These are phyloP conservation scores for Leucoptera coffeella DNA, from an alignment of 2,888 invertebrate species.

Conservation along the genomic window DNA sequence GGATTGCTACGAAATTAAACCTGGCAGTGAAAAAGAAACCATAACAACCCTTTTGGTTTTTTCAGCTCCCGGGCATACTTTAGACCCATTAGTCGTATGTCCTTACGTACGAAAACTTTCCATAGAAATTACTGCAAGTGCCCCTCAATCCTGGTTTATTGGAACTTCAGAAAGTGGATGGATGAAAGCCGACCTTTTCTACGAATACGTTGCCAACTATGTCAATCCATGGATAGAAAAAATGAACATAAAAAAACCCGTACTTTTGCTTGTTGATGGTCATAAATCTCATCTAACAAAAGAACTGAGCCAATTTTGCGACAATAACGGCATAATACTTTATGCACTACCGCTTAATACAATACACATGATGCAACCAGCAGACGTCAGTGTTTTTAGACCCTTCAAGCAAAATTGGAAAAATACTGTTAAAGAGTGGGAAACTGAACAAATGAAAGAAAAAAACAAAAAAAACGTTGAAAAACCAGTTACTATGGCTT, in stretches of 20 bases:
- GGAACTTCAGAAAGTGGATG: background rate
- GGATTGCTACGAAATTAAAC: too few relatives aligned
- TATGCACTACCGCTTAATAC: slow-evolving; percentile 1
- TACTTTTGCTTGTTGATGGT: slow-evolving; percentile 18
- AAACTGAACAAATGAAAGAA: background rate
- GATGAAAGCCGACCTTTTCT: slow-evolving; percentile 17
- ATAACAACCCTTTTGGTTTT: too few relatives aligned
- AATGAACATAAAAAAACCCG: slow-evolving; percentile 12
- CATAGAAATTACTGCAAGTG: too few relatives aligned
- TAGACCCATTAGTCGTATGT: too few relatives aligned
- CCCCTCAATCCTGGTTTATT: too few relatives aligned
- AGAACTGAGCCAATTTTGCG: slow-evolving; percentile 1
- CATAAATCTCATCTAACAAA: slow-evolving; percentile 16
- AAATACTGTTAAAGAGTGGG: slow-evolving; percentile 1
- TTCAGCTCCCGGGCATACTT: too few relatives aligned
- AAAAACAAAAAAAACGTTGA: background rate
- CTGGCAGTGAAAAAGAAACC: too few relatives aligned
- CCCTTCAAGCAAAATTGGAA: slow-evolving; percentile 1
- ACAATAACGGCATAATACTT: background rate
- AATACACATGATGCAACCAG: slow-evolving; percentile 1
- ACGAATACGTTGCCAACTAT: slow-evolving; percentile 15
- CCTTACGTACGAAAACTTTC: too few relatives aligned
- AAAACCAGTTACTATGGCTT: background rate
- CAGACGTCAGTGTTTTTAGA: slow-evolving; percentile 1
- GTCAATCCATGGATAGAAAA: slow-evolving; percentile 14